Evolutionary conservation across 2,113 vertebrate genomes (phyloP).

Genomic region (Elachura formosa): DNA sequence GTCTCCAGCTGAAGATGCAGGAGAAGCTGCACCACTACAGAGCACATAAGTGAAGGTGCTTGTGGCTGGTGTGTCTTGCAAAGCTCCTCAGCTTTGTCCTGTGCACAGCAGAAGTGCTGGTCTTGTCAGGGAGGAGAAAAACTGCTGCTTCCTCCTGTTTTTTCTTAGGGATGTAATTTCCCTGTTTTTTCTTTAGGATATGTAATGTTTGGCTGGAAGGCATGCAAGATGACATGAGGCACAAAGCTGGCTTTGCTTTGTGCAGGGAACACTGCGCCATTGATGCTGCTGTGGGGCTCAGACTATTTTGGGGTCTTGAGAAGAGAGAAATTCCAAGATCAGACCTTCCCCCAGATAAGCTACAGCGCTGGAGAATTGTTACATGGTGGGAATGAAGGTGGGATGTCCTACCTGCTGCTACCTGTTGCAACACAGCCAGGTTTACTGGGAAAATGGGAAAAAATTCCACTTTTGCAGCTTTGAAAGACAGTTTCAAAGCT

Average conservation of each 20-base stretch:
- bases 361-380: background rate
- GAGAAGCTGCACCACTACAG: background rate
- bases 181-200: too few relatives aligned
- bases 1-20: background rate
- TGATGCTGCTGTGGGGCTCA: background rate
- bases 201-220: background rate
- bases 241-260: background rate
- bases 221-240: fast-evolving
- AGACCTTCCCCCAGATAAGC: background rate
- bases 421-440: background rate
- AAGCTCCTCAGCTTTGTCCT: background rate
- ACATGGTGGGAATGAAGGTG: background rate
- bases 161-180: background rate
- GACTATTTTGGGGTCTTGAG: background rate
- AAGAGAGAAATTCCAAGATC: background rate
- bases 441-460: background rate
- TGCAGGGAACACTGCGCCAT: fast-evolving
- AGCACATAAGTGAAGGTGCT: background rate
- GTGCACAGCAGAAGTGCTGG: background rate
- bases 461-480: background rate
- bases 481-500: background rate
- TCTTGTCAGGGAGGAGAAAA: background rate
- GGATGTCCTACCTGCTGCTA: background rate
- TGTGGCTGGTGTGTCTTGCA: background rate
- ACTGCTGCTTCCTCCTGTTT: background rate